Conservation (phyloP, 2,113 vertebrate genomes). For the Lota lota region DNA sequence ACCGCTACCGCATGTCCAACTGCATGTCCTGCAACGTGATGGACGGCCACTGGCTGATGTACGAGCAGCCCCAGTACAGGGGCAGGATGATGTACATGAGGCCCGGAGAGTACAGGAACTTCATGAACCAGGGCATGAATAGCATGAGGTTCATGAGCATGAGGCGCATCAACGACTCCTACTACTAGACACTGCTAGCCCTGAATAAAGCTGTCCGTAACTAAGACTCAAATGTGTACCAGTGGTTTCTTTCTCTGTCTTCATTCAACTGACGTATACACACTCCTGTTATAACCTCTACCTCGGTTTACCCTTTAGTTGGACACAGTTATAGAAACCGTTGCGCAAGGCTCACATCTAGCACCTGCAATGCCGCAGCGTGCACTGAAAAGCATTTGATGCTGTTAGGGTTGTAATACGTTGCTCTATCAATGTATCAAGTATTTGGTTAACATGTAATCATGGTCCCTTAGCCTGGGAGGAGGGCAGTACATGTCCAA, state of each 20-base stretch:
- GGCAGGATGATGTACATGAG: slow-evolving; percentile 69
- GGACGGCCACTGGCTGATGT: slow-evolving; percentile 77
- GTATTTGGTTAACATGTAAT: too few relatives aligned
- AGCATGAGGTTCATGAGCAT: slow-evolving; percentile 64
- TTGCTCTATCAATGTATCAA: too few relatives aligned
- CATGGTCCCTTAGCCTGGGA: too few relatives aligned
- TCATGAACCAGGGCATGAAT: slow-evolving; percentile 53
- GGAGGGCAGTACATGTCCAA: too few relatives aligned
- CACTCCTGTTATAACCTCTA: too few relatives aligned
- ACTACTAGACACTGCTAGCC: slow-evolving; percentile 47
- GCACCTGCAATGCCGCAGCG: too few relatives aligned
- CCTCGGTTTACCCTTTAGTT: too few relatives aligned
- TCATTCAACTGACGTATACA: too few relatives aligned
- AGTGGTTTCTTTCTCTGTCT: background rate
- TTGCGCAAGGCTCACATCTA: too few relatives aligned
- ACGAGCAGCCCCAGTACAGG: slow-evolving; percentile 68
- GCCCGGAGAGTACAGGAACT: slow-evolving; percentile 67
- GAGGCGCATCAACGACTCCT: slow-evolving; percentile 66
- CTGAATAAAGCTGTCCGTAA: slow-evolving; percentile 58
- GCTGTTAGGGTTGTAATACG: too few relatives aligned
- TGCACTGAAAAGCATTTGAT: too few relatives aligned
- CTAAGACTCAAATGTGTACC: slow-evolving; percentile 4
- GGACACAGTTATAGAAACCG: too few relatives aligned
- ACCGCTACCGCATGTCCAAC: slow-evolving; percentile 68
- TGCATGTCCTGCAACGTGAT: slow-evolving; percentile 76